A percentile compares a stretch with the other conserved stretches of the same genome.
Conservation (phyloP, 2,113 vertebrate species). For the Alosa alosa region DNA sequence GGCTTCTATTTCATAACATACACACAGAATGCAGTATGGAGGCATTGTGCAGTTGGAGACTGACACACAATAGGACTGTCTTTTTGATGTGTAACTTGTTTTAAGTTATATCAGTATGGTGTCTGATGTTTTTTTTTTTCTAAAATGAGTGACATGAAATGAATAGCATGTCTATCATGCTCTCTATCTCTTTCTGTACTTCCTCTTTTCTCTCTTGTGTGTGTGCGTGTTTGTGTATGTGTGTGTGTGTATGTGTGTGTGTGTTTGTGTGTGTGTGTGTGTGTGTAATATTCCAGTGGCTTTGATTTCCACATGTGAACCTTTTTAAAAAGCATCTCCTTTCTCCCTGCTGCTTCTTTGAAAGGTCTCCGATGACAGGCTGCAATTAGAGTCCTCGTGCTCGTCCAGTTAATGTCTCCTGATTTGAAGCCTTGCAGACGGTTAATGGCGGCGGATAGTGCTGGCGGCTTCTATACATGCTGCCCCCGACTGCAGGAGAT, state of each 20-base stretch:
- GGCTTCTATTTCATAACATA: neutral
- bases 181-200: neutral
- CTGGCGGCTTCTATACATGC: neutral
- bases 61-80: no score
- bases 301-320: constrained; percentile 3
- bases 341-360: neutral
- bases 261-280: neutral
- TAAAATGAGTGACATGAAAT: neutral
- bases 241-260: neutral
- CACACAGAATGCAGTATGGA: no score
- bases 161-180: neutral
- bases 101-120: neutral
- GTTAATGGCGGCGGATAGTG: neutral
- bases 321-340: neutral
- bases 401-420: constrained; percentile 9
- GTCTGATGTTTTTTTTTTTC: neutral
- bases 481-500: neutral
- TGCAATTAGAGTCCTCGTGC: neutral
- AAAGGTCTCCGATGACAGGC: constrained; percentile 1
- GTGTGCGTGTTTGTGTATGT: neutral
- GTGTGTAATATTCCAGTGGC: neutral
- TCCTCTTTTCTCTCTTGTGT: neutral
- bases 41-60: no score
- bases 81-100: neutral
- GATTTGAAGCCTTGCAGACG: neutral